These are phyloP conservation scores for Agraylea sexmaculata DNA, from an alignment of 1,140 invertebrate species.

Conservation along the genomic window DNA sequence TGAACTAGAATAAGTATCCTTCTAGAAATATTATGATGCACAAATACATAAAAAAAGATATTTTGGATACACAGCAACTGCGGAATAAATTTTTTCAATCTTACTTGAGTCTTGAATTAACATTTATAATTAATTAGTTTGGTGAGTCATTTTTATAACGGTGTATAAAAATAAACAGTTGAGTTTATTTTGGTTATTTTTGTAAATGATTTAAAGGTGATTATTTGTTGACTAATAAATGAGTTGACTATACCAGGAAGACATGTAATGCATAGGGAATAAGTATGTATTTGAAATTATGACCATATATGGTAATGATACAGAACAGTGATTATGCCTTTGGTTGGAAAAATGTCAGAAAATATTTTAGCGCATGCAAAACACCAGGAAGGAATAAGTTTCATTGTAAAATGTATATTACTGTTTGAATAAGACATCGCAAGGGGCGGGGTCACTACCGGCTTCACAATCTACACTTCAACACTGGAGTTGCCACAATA, in stretches of 20 bases:
- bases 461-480: no score
- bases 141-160: background rate
- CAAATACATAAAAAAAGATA: background rate
- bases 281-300: constrained; percentile 1
- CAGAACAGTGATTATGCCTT: constrained; percentile 12
- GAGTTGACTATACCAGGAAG: no score
- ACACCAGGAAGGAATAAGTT: constrained; percentile 1
- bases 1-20: background rate
- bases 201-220: background rate
- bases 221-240: constrained; percentile 4
- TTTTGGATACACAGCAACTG: background rate
- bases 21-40: background rate
- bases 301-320: constrained; percentile 13
- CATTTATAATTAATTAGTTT: background rate
- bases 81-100: background rate
- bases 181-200: constrained; percentile 11
- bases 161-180: no score
- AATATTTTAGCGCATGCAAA: constrained; percentile 6
- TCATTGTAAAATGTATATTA: constrained; percentile 8
- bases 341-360: constrained; percentile 8
- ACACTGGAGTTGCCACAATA: no score
- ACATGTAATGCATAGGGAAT: no score
- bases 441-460: no score
- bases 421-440: constrained; percentile 18
- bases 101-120: background rate